Conservation (phyloP, 2,888 invertebrate genomes). For the Brachyptera putata region DNA sequence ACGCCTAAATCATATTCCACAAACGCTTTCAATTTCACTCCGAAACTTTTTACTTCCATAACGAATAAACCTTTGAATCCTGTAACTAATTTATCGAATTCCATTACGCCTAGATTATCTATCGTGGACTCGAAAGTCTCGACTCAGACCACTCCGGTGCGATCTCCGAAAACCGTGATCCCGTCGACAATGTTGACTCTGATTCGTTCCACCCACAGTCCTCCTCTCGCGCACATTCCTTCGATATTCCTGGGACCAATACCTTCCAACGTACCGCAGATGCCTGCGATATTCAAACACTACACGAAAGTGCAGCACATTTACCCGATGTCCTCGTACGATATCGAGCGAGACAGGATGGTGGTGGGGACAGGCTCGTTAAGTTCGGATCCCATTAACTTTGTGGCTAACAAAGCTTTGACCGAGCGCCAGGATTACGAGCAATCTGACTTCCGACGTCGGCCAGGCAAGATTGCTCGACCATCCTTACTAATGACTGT, state of each 20-base stretch:
- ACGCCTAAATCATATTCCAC: not conserved
- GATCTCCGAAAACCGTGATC: not conserved
- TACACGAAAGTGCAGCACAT: conserved; percentile 73
- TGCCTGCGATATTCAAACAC: conserved; percentile 66
- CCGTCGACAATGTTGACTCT: not conserved
- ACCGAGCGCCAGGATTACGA: conserved; percentile 5
- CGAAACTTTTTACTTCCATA: not conserved
- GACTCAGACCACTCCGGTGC: conserved; percentile 7
- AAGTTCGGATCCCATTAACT: not conserved
- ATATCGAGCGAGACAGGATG: not conserved
- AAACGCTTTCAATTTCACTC: not conserved
- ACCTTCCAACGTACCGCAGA: conserved; percentile 45
- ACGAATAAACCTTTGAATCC: too few relatives aligned
- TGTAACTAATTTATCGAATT: not conserved
- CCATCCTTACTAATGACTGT: too few relatives aligned
- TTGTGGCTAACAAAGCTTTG: conserved; percentile 3
- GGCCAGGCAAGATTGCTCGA: conserved; percentile 37
- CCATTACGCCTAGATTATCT: not conserved
- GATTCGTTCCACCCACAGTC: not conserved
- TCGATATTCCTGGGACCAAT: conserved; percentile 25
- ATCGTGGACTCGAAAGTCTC: conserved; percentile 17
- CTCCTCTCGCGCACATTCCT: conserved; percentile 6
- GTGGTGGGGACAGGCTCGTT: not conserved
- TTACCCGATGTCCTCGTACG: conserved; percentile 53
- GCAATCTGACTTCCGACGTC: not conserved